These are phyloP conservation scores for Ostrea denselamellosa DNA, from an alignment of 1,140 invertebrate species.

Conservation along the genomic window DNA sequence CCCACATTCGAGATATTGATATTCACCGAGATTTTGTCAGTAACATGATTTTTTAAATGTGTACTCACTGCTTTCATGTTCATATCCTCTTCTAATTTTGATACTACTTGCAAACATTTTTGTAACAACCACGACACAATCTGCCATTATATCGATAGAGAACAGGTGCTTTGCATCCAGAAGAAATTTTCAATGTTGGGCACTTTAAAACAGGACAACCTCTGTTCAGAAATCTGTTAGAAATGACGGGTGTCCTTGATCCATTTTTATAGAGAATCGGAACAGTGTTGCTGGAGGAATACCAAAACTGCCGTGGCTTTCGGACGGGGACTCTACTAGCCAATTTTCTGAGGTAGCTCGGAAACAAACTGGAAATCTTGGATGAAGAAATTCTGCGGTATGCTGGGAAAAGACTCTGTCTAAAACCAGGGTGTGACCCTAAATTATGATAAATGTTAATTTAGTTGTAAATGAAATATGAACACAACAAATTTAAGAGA, in stretches of 20 bases:
- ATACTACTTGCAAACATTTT: slow-evolving; percentile 31
- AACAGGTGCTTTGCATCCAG: slow-evolving; percentile 46
- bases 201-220: slow-evolving; percentile 43
- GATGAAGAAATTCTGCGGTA: not conserved
- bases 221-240: slow-evolving; percentile 35
- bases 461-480: no score
- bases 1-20: no score
- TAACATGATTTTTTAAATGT: no score
- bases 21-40: no score
- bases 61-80: no score
- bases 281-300: not conserved
- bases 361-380: not conserved
- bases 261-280: not conserved
- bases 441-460: not conserved
- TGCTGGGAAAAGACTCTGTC: not conserved
- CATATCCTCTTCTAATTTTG: no score
- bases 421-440: not conserved
- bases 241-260: not conserved
- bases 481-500: no score
- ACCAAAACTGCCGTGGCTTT: not conserved
- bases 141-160: slow-evolving; percentile 34
- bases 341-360: not conserved
- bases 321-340: not conserved
- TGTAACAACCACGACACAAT: slow-evolving; percentile 47
- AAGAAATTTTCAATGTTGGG: slow-evolving; percentile 23